Conservation (phyloP, 1,140 invertebrate species). For the Drosophila paulistorum region DNA sequence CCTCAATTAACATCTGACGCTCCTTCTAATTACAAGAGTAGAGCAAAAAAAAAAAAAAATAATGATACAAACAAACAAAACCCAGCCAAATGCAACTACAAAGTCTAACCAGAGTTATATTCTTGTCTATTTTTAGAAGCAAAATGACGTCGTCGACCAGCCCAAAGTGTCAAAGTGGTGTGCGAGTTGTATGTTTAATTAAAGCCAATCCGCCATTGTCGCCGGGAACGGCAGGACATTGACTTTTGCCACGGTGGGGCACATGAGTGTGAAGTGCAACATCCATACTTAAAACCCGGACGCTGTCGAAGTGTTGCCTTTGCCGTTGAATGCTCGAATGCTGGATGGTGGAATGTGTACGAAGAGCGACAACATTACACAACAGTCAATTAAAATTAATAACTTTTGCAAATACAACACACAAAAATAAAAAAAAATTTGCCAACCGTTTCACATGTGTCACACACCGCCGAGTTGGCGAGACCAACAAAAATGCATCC, state of each 20-base stretch:
- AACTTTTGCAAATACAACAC: conserved; percentile 66
- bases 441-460: conserved; percentile 60
- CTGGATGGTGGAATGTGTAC: conserved; percentile 50
- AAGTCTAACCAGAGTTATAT: conserved; percentile 19
- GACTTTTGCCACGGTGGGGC: conserved; percentile 30
- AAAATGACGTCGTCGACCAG: conserved; percentile 61
- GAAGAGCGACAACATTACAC: conserved; percentile 69
- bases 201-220: conserved; percentile 53
- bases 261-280: conserved; percentile 66
- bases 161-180: conserved; percentile 53
- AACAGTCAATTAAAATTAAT: conserved; percentile 81
- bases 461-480: conserved; percentile 26
- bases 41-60: conserved; percentile 44
- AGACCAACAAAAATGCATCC: conserved; percentile 68
- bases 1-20: conserved; percentile 64
- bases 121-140: conserved; percentile 60
- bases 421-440: conserved; percentile 15
- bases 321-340: neutral
- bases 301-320: conserved; percentile 39
- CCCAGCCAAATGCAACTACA: conserved; percentile 47
- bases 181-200: conserved; percentile 57
- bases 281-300: conserved; percentile 23
- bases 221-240: conserved; percentile 5
- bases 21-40: conserved; percentile 65
- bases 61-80: too few relatives aligned